phyloP scores from a whole-genome alignment of 2,888 invertebrate genomes.

The Hololepta plana region DNA sequence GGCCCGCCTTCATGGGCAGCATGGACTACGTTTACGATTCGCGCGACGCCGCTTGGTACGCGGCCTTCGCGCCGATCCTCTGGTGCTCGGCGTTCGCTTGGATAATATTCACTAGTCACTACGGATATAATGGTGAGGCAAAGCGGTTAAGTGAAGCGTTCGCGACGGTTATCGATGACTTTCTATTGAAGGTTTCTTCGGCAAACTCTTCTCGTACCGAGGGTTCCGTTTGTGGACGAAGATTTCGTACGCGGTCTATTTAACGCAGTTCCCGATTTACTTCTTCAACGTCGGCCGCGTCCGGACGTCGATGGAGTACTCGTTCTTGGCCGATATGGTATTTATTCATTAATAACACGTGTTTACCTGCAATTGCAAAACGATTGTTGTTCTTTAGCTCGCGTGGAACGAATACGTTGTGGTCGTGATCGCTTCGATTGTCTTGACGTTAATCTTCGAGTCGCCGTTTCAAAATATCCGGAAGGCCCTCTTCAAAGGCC shows the following conservation, averaged over 20 bases:
- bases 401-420: too few relatives aligned
- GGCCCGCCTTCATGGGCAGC: constrained; percentile 44
- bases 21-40: constrained; percentile 41
- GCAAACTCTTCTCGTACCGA: constrained; percentile 35
- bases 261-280: constrained; percentile 53
- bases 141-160: too few relatives aligned
- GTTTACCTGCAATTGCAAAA: too few relatives aligned
- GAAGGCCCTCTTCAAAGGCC: constrained; percentile 28
- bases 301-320: too few relatives aligned
- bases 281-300: constrained; percentile 53
- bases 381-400: too few relatives aligned
- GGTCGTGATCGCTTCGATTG: constrained; percentile 33
- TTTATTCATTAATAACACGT: too few relatives aligned
- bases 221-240: constrained; percentile 45
- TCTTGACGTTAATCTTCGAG: constrained; percentile 44
- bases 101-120: constrained; percentile 44
- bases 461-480: constrained; percentile 52
- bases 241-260: constrained; percentile 50
- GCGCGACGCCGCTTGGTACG: constrained; percentile 45
- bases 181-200: constrained; percentile 31
- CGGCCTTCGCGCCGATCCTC: constrained; percentile 48
- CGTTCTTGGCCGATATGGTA: too few relatives aligned
- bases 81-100: constrained; percentile 52
- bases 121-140: constrained; percentile 36
- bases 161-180: too few relatives aligned